Evolutionary conservation across 2,797 vertebrate species (phyloP).

Genomic region (Amblyopsis hoosieri): DNA sequence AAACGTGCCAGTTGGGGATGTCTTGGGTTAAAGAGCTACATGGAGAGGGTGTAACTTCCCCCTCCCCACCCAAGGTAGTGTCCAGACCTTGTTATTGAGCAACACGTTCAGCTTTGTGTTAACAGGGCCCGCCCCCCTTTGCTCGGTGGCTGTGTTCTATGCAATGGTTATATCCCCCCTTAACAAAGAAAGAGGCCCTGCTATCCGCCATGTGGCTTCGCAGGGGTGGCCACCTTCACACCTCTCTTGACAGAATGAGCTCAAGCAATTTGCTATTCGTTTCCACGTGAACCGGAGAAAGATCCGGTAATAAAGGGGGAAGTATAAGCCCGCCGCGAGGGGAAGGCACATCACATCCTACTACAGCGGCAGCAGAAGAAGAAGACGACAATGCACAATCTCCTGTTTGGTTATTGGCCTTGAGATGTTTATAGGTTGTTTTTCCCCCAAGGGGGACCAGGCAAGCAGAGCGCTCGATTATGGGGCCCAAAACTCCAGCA

Average conservation of each 20-base stretch:
- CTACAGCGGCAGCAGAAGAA: conserved; percentile 39
- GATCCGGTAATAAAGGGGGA: conserved; percentile 16
- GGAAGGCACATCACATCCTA: conserved; percentile 3
- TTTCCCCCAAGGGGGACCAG: conserved; percentile 37
- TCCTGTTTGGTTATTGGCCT: conserved; percentile 64
- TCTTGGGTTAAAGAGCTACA: too few species aligned
- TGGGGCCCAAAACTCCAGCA: conserved; percentile 59
- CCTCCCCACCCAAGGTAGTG: conserved; percentile 11
- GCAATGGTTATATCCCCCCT: conserved; percentile 50
- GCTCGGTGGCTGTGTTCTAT: conserved; percentile 47
- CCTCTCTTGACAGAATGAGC: conserved; percentile 49
- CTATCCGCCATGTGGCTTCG: conserved; percentile 25
- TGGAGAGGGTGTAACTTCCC: not conserved
- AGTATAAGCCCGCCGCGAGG: conserved; percentile 21
- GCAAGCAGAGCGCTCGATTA: conserved; percentile 59
- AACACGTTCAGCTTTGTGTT: conserved; percentile 28
- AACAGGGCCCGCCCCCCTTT: not conserved
- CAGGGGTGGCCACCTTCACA: conserved; percentile 62
- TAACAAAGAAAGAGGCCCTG: conserved; percentile 62
- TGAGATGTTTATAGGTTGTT: conserved; percentile 74
- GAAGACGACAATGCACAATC: conserved; percentile 29
- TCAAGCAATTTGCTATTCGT: conserved; percentile 53
- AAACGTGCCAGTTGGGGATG: too few species aligned
- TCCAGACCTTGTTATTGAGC: conserved; percentile 55
- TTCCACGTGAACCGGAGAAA: conserved; percentile 2